These are phyloP conservation scores for Steromphala cineraria DNA, from an alignment of 2,888 invertebrate genomes.

Conservation along the genomic window DNA sequence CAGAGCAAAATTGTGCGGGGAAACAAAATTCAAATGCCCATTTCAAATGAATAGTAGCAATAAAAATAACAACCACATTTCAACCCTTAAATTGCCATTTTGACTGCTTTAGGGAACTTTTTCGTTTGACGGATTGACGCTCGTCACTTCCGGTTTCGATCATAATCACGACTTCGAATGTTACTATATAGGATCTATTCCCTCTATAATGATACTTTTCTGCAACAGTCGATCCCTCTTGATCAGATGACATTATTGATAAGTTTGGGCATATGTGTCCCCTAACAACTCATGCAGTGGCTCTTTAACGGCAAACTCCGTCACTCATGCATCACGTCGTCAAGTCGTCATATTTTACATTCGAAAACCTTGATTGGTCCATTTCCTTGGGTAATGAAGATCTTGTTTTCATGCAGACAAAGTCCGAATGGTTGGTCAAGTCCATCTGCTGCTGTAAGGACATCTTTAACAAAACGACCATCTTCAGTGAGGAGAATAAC, in stretches of 20 bases:
- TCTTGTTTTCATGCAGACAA: neutral
- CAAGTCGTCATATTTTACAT: neutral
- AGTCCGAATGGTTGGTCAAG: neutral
- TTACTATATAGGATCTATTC: too few species aligned
- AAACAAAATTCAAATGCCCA: too few species aligned
- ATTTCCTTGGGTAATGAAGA: neutral
- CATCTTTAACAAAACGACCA: neutral
- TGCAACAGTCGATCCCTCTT: neutral
- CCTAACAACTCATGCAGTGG: neutral
- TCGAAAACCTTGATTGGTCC: neutral
- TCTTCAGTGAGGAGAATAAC: neutral
- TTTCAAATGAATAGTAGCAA: too few species aligned
- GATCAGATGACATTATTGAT: neutral
- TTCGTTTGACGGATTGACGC: too few species aligned
- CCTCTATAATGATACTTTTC: too few species aligned
- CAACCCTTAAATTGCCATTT: too few species aligned
- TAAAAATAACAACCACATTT: too few species aligned
- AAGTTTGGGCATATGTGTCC: neutral
- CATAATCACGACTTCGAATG: too few species aligned
- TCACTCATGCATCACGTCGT: neutral
- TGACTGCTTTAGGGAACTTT: too few species aligned
- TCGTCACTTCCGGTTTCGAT: too few species aligned
- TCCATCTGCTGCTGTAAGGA: neutral
- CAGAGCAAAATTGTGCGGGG: too few species aligned
- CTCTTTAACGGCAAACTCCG: neutral